These are phyloP conservation scores for Megaleporinus macrocephalus DNA, from an alignment of 2,113 vertebrate genomes.

Conservation along the genomic window DNA sequence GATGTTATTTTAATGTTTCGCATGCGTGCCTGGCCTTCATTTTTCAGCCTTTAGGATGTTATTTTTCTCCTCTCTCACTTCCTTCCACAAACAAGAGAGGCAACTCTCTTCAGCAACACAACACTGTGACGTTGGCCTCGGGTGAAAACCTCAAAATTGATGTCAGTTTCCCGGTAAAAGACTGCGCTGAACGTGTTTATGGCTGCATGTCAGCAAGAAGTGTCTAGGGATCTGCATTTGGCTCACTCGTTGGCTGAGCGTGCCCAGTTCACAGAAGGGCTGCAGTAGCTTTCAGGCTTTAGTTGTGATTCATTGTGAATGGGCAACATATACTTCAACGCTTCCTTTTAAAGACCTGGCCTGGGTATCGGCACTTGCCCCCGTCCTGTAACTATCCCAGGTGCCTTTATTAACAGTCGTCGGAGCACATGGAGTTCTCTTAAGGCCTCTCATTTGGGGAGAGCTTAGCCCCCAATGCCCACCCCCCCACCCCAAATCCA, in stretches of 20 bases:
- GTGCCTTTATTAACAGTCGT: constrained; percentile 44
- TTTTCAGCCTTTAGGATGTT: constrained; percentile 56
- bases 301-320: constrained; percentile 45
- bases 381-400: constrained; percentile 29
- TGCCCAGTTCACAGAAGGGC: constrained; percentile 25
- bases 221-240: constrained; percentile 42
- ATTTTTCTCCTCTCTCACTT: constrained; percentile 49
- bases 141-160: constrained; percentile 54
- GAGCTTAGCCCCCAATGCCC: constrained; percentile 6
- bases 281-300: constrained; percentile 35
- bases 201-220: constrained; percentile 36
- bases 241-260: constrained; percentile 21
- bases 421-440: constrained; percentile 3
- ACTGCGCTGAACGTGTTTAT: constrained; percentile 48
- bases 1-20: constrained; percentile 69
- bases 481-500: neutral
- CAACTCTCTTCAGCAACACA: constrained; percentile 63
- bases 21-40: constrained; percentile 65
- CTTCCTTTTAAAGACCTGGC: constrained; percentile 16
- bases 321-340: neutral
- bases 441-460: constrained; percentile 23
- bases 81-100: constrained; percentile 64
- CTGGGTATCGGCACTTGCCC: neutral
- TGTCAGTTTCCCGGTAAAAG: constrained; percentile 50
- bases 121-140: constrained; percentile 53